These are phyloP conservation scores for Leptestheria dahalacensis DNA, from an alignment of 1,140 invertebrate species.

Conservation along the genomic window DNA sequence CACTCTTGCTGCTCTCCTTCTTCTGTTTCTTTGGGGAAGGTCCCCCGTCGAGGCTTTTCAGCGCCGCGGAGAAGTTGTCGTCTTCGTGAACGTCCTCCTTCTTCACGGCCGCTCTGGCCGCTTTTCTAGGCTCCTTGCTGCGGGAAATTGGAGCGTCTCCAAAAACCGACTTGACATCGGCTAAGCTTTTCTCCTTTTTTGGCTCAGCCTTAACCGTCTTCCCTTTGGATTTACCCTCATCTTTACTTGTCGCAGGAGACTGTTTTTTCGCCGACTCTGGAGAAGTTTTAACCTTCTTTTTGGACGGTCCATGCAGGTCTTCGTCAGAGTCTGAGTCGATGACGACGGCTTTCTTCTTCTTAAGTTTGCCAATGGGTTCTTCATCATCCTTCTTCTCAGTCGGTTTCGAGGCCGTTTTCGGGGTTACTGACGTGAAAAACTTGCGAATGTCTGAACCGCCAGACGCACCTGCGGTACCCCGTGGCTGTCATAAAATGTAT, in stretches of 20 bases:
- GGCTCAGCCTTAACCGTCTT: not conserved
- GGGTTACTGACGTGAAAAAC: constrained; percentile 5
- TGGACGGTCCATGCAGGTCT: not conserved
- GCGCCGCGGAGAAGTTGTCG: constrained; percentile 14
- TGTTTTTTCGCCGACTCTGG: not conserved
- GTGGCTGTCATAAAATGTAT: not conserved
- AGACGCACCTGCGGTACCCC: not conserved
- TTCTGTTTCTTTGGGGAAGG: no score
- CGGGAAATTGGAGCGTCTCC: constrained; percentile 6
- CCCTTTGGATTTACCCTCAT: not conserved
- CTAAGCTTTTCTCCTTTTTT: constrained; percentile 1
- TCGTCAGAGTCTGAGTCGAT: constrained; percentile 6
- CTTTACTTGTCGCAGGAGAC: not conserved
- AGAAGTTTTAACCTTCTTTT: constrained; percentile 4
- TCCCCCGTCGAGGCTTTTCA: no score
- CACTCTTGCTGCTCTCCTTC: no score
- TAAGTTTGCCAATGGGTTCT: not conserved
- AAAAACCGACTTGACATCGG: constrained; percentile 4
- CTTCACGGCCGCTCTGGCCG: not conserved
- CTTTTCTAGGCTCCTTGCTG: not conserved
- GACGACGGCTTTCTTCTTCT: constrained; percentile 2
- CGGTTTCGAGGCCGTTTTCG: not conserved
- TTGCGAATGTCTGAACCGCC: constrained; percentile 6
- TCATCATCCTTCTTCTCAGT: not conserved
- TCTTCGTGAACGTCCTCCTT: not conserved